Percentiles rank a stretch among this genome's conserved stretches.
phyloP scores from a whole-genome alignment of 2,888 invertebrate genomes.

The Alsophila aescularia region DNA sequence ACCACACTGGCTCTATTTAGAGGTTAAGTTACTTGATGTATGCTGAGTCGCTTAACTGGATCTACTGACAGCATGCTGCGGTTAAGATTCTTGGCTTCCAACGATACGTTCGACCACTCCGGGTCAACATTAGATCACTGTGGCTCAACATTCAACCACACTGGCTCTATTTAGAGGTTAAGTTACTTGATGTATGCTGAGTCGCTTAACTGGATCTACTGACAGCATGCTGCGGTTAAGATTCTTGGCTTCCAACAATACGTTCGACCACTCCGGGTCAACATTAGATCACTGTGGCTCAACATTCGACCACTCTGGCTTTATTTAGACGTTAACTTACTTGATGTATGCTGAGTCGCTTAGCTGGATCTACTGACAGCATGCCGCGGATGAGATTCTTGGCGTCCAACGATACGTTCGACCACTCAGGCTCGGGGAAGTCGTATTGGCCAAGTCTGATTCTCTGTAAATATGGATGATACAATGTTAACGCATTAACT shows the following conservation, averaged over 20 bases:
- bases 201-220: constrained; percentile 95
- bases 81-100: too few species aligned
- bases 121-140: too few species aligned
- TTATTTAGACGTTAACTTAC: constrained; percentile 84
- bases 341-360: constrained; percentile 94
- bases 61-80: too few species aligned
- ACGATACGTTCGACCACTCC: too few species aligned
- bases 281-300: neutral
- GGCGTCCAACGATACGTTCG: constrained; percentile 96
- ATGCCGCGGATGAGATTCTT: constrained; percentile 98
- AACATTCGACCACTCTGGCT: neutral
- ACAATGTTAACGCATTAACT: neutral
- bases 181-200: constrained; percentile 94
- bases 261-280: too few species aligned
- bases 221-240: constrained; percentile 97
- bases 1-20: too few species aligned
- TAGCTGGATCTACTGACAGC: constrained; percentile 96
- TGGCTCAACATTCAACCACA: neutral
- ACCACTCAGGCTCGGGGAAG: constrained; percentile 98
- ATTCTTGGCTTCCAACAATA: constrained; percentile 98
- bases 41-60: too few species aligned
- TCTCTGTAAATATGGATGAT: constrained; percentile 65
- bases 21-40: too few species aligned
- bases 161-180: too few species aligned
- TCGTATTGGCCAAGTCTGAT: constrained; percentile 98